These are phyloP conservation scores for Pollenia griseotomentosa DNA, from an alignment of 2,888 invertebrate genomes.

Conservation along the genomic window DNA sequence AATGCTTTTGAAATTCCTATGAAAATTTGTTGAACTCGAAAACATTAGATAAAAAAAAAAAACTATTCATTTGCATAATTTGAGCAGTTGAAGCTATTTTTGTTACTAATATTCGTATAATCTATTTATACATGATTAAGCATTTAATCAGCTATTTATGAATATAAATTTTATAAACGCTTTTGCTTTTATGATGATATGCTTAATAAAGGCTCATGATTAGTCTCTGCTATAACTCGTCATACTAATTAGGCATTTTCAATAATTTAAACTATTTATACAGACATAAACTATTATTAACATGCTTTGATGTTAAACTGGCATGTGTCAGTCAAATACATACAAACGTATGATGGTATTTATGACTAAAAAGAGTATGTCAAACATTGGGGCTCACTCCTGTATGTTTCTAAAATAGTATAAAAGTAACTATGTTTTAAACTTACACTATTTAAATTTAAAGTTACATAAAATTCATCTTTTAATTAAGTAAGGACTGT, in stretches of 20 bases:
- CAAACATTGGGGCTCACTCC: no score
- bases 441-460: no score
- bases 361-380: no score
- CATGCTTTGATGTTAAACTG: constrained; percentile 46
- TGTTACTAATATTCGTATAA: constrained; percentile 6
- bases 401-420: no score
- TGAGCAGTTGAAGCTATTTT: constrained; percentile 20
- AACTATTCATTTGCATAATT: constrained; percentile 2
- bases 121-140: constrained; percentile 36
- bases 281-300: constrained; percentile 46
- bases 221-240: constrained; percentile 34
- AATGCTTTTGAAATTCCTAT: no score
- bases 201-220: constrained; percentile 55
- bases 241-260: constrained; percentile 57
- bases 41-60: no score
- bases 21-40: no score
- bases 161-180: constrained; percentile 30
- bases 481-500: no score
- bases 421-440: no score
- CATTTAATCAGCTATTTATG: constrained; percentile 53
- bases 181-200: constrained; percentile 46
- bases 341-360: neutral
- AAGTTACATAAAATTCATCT: no score
- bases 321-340: constrained; percentile 5
- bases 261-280: constrained; percentile 19